A percentile compares a stretch with the other conserved stretches of the same genome.
These are phyloP conservation scores for Columba janthina DNA, from an alignment of 2,113 vertebrate species.

Conservation along the genomic window DNA sequence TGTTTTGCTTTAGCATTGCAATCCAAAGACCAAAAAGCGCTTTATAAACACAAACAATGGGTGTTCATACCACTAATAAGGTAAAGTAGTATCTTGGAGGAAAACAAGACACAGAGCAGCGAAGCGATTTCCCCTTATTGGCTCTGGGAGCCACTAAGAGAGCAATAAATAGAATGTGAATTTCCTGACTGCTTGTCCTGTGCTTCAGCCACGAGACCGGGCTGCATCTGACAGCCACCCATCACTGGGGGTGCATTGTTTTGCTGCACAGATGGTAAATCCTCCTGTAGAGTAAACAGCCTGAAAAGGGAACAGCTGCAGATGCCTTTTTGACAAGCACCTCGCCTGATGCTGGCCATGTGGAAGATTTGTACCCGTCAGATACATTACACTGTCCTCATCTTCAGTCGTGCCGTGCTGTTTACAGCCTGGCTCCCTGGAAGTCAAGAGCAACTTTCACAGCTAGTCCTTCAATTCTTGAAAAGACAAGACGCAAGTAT, in stretches of 20 bases:
- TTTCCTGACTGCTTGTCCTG: conserved; percentile 59
- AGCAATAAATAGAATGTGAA: conserved; percentile 54
- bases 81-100: background rate
- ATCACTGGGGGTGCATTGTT: background rate
- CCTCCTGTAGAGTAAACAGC: background rate
- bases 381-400: background rate
- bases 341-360: background rate
- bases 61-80: background rate
- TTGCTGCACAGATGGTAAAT: conserved; percentile 54
- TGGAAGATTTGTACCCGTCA: background rate
- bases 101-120: background rate
- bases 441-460: conserved; percentile 3
- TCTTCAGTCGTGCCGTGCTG: background rate
- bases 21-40: background rate
- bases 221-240: conserved; percentile 17
- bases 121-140: background rate
- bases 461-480: background rate
- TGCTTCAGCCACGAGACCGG: conserved; percentile 35
- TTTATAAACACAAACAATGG: background rate
- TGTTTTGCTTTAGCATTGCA: background rate
- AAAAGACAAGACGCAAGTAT: background rate
- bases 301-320: conserved; percentile 38
- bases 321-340: background rate
- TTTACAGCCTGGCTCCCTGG: conserved; percentile 32
- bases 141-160: background rate